Evolutionary conservation across 2,113 vertebrate species (phyloP).

Genomic region (Seriola dumerili): DNA sequence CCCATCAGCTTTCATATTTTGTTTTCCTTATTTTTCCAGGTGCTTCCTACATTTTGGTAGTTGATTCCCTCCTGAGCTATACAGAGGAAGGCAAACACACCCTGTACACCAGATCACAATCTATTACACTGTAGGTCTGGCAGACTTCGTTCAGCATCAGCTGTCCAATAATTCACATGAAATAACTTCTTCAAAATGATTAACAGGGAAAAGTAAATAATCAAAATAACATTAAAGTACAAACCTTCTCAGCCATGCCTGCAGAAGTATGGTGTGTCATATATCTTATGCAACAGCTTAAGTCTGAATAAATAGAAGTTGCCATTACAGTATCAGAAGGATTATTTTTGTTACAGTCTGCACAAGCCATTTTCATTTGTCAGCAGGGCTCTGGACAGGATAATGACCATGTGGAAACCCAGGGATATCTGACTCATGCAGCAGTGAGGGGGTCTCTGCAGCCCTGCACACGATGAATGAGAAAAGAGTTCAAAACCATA

Average conservation of each 20-base stretch:
- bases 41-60: slow-evolving; percentile 47
- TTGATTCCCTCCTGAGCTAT: background rate
- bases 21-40: slow-evolving; percentile 49
- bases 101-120: background rate
- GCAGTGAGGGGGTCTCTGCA: slow-evolving; percentile 33
- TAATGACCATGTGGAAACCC: slow-evolving; percentile 58
- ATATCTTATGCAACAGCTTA: slow-evolving; percentile 28
- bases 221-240: background rate
- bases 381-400: slow-evolving; percentile 49
- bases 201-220: slow-evolving; percentile 32
- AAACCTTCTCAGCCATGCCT: background rate
- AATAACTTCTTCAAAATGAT: slow-evolving; percentile 29
- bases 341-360: slow-evolving; percentile 54
- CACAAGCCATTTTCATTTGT: slow-evolving; percentile 59
- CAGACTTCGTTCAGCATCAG: background rate
- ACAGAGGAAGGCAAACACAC: slow-evolving; percentile 10
- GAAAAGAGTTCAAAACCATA: background rate
- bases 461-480: slow-evolving; percentile 3
- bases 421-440: slow-evolving; percentile 57
- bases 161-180: background rate
- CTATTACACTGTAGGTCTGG: background rate
- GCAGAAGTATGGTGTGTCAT: background rate
- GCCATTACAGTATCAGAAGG: slow-evolving; percentile 18
- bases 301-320: slow-evolving; percentile 53
- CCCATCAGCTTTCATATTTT: slow-evolving; percentile 26